phyloP scores from a whole-genome alignment of 1,140 invertebrate species.

The Marisa cornuarietis region DNA sequence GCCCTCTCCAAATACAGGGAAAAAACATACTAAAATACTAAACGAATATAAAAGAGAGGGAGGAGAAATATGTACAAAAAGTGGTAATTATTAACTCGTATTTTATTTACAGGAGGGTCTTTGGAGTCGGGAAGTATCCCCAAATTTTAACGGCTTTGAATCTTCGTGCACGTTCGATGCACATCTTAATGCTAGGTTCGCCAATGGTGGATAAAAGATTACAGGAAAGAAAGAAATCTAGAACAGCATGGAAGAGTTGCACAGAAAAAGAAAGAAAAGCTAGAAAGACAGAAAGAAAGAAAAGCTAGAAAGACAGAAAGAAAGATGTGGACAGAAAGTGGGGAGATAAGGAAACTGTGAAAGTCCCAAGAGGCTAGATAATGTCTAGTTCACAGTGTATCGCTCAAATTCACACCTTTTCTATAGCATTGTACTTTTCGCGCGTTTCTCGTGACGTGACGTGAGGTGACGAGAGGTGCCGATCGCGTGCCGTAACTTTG shows the following conservation, averaged over 20 bases:
- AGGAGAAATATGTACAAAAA: too few species aligned
- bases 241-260: neutral
- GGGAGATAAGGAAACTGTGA: constrained; percentile 1
- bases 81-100: too few species aligned
- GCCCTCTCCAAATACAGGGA: too few species aligned
- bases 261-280: neutral
- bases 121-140: too few species aligned
- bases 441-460: neutral
- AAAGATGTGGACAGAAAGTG: neutral
- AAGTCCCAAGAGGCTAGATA: neutral
- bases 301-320: constrained; percentile 3
- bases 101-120: too few species aligned
- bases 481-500: neutral
- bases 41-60: too few species aligned
- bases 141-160: too few species aligned
- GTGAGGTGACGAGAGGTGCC: too few species aligned
- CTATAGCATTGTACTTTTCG: neutral
- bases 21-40: too few species aligned
- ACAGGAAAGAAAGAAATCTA: neutral
- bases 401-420: neutral
- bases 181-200: neutral
- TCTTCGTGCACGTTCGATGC: neutral
- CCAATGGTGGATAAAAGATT: neutral
- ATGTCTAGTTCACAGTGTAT: neutral
- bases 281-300: constrained; percentile 1